Evolutionary conservation across 1,140 invertebrate species (phyloP).

Genomic region (Ooceraea biroi): DNA sequence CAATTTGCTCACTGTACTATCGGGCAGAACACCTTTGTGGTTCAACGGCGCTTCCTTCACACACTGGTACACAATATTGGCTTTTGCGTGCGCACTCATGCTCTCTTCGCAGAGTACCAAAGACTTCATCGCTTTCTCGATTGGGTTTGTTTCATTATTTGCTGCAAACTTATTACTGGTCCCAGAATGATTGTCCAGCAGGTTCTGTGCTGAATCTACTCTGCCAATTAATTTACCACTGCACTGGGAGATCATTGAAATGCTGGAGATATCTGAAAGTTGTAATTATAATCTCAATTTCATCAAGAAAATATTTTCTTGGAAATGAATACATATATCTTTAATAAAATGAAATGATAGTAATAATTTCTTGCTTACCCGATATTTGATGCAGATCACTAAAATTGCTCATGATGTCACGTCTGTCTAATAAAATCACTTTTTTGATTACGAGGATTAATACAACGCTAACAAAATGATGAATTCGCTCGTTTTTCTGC

Average conservation of each 20-base stretch:
- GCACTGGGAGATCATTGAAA: conserved; percentile 73
- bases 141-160: conserved; percentile 43
- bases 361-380: conserved; percentile 64
- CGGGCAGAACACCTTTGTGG: conserved; percentile 49
- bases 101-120: conserved; percentile 72
- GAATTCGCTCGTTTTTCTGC: neutral
- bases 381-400: conserved; percentile 74
- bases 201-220: conserved; percentile 66
- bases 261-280: conserved; percentile 74
- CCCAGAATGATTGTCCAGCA: conserved; percentile 59
- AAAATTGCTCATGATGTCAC: conserved; percentile 68
- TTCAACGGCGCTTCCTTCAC: conserved; percentile 63
- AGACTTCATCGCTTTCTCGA: conserved; percentile 64
- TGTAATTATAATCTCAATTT: neutral
- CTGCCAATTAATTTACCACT: conserved; percentile 60
- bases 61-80: conserved; percentile 73
- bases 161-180: conserved; percentile 29
- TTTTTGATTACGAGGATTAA: neutral
- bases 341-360: neutral
- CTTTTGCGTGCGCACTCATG: conserved; percentile 68
- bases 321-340: neutral
- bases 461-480: neutral
- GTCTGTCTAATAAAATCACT: neutral
- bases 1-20: conserved; percentile 67
- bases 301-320: conserved; percentile 33